Conservation (phyloP, 2,113 vertebrate species). For the Bos taurus region DNA sequence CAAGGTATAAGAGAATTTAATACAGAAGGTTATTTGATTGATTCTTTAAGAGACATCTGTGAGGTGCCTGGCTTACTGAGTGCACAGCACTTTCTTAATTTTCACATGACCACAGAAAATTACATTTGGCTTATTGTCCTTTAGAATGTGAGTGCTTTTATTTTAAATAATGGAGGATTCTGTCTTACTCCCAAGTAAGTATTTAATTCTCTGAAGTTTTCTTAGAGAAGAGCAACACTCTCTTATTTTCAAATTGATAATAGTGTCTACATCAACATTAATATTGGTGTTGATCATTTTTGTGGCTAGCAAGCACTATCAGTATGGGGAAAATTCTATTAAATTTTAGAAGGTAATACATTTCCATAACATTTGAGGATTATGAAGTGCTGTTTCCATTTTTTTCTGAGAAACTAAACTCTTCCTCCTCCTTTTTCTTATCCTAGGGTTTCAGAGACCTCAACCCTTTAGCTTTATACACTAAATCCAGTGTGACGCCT, state of each 20-base stretch:
- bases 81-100: neutral
- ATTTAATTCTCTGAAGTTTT: neutral
- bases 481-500: constrained; percentile 66
- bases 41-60: neutral
- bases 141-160: neutral
- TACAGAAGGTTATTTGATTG: neutral
- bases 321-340: neutral
- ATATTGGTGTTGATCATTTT: constrained; percentile 14
- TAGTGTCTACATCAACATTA: neutral
- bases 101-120: neutral
- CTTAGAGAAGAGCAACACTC: neutral
- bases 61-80: neutral
- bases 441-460: constrained; percentile 81
- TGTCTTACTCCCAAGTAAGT: neutral
- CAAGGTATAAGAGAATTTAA: neutral
- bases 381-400: neutral
- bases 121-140: neutral
- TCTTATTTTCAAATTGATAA: neutral
- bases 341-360: neutral
- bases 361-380: neutral
- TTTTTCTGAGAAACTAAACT: neutral
- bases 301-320: neutral
- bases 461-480: constrained; percentile 85
- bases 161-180: constrained; percentile 6
- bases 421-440: neutral